These are phyloP conservation scores for Cryptophagus acutangulus DNA, from an alignment of 2,888 invertebrate species.

Conservation along the genomic window DNA sequence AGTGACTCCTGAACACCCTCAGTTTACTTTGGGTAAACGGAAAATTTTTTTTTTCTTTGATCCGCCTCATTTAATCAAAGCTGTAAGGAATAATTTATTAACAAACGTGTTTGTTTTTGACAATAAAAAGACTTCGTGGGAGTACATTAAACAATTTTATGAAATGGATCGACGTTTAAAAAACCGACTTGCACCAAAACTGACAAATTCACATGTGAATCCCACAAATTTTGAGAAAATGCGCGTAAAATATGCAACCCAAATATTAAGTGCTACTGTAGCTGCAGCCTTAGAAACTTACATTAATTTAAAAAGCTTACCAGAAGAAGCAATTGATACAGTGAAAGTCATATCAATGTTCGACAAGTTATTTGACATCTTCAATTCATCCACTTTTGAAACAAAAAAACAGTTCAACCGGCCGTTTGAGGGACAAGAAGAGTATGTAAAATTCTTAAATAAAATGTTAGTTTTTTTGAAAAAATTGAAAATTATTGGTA, in stretches of 20 bases:
- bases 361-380: conserved; percentile 19
- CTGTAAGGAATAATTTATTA: conserved; percentile 18
- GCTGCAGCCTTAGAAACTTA: conserved; percentile 17
- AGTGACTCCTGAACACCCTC: conserved; percentile 10
- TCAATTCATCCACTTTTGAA: conserved; percentile 11
- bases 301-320: conserved; percentile 14
- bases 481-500: conserved; percentile 5
- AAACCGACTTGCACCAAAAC: conserved; percentile 17
- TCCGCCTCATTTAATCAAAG: conserved; percentile 17
- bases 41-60: conserved; percentile 17
- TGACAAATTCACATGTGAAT: conserved; percentile 22
- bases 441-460: conserved; percentile 11
- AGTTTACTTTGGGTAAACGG: conserved; percentile 7
- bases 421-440: conserved; percentile 15
- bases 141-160: conserved; percentile 19
- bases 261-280: conserved; percentile 24
- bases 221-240: conserved; percentile 24
- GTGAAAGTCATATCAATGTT: conserved; percentile 14
- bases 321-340: conserved; percentile 14
- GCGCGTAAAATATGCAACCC: conserved; percentile 20
- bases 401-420: conserved; percentile 11
- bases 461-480: conserved; percentile 9
- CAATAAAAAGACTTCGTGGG: conserved; percentile 13
- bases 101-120: conserved; percentile 15
- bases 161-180: conserved; percentile 16